A percentile compares a stretch with the other conserved stretches of the same genome.
These are phyloP conservation scores for Gnathonemus longibarbis DNA, from an alignment of 2,113 vertebrate species.

Conservation along the genomic window DNA sequence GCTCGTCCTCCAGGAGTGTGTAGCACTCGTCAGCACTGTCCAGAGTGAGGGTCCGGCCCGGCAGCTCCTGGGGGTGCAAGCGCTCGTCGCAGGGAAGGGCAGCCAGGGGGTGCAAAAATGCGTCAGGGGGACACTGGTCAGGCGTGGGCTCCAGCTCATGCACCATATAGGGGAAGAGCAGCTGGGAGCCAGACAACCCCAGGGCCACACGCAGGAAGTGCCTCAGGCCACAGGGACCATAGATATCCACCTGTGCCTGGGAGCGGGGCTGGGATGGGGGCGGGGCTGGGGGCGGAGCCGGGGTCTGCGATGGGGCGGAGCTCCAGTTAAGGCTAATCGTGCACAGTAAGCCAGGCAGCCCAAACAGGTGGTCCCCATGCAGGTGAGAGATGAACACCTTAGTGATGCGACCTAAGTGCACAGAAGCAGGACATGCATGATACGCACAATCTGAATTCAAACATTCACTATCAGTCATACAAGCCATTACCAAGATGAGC, in stretches of 20 bases:
- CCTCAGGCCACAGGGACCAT: constrained; percentile 72
- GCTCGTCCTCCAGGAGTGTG: constrained; percentile 66
- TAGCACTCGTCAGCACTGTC: constrained; percentile 60
- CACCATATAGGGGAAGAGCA: constrained; percentile 75
- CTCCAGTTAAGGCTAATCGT: constrained; percentile 75
- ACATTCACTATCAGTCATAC: not conserved
- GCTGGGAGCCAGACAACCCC: constrained; percentile 73
- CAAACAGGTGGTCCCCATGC: constrained; percentile 89
- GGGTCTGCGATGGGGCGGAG: constrained; percentile 35
- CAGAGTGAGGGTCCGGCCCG: constrained; percentile 58
- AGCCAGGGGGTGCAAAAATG: constrained; percentile 47
- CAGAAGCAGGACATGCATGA: not conserved
- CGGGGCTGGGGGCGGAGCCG: constrained; percentile 30
- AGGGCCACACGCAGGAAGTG: constrained; percentile 67
- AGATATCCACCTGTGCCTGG: constrained; percentile 67
- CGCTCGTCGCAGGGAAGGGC: not conserved
- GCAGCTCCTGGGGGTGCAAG: constrained; percentile 59
- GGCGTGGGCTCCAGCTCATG: constrained; percentile 77
- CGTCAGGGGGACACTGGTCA: constrained; percentile 75
- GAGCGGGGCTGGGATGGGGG: constrained; percentile 29
- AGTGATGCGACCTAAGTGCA: constrained; percentile 69
- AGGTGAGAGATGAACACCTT: constrained; percentile 93
- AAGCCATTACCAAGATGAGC: not conserved
- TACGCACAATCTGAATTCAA: not conserved
- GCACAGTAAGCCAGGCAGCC: constrained; percentile 85